Conservation (phyloP, 2,113 vertebrate species). For the mouse (Mus musculus) region GRCm39 chr5:4288001-4288500, state of each 20-base stretch:
- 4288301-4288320: not conserved
- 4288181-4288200: not conserved
- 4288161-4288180: constrained; percentile 30
- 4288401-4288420: constrained; percentile 46
- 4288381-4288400: constrained; percentile 54
- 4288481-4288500: constrained; percentile 23
- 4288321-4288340: constrained; percentile 30
- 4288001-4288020: not conserved
- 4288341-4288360: constrained; percentile 59
- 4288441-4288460: constrained; percentile 32
- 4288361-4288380: not conserved
- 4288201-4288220: constrained; percentile 13
- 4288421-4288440: constrained; percentile 35
- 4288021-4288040: constrained; percentile 37
- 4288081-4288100: constrained; percentile 10
- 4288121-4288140: constrained; percentile 11
- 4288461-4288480: not conserved
- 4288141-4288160: not conserved
- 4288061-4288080: not conserved
- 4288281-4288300: not conserved
- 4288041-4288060: constrained; percentile 18
- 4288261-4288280: constrained; percentile 10
- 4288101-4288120: constrained; percentile 3
- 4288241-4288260: not conserved
- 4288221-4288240: not conserved